Percentiles rank a stretch among this genome's conserved stretches.
Conservation (phyloP, 2,113 vertebrate species). For the Aphyosemion australe region DNA sequence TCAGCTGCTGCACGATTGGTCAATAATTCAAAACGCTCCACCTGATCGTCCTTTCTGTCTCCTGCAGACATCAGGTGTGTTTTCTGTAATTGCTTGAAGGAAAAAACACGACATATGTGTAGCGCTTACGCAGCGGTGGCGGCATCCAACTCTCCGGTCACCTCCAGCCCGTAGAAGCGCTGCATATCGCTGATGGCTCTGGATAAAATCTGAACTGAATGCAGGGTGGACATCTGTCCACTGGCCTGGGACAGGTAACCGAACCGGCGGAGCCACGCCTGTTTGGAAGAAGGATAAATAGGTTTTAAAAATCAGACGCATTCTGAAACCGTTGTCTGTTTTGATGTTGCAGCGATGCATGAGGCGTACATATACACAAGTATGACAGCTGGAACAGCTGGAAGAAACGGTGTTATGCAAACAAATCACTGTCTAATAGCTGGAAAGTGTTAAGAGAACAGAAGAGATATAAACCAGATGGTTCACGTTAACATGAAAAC, state of each 20-base stretch:
- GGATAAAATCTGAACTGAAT: conserved; percentile 89
- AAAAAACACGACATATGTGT: too few species aligned
- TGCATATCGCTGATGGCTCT: conserved; percentile 91
- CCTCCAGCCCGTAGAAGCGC: conserved; percentile 89
- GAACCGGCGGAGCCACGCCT: conserved; percentile 93
- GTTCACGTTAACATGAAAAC: conserved; percentile 55
- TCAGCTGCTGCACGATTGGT: too few species aligned
- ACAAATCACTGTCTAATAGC: conserved; percentile 17
- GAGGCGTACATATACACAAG: background rate
- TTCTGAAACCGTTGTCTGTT: too few species aligned
- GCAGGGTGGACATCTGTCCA: conserved; percentile 94
- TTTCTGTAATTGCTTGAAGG: too few species aligned
- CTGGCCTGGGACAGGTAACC: conserved; percentile 93
- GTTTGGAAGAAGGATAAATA: background rate
- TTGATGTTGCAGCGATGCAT: too few species aligned
- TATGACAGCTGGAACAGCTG: too few species aligned
- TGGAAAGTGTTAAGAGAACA: conserved; percentile 38
- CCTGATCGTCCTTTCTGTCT: too few species aligned
- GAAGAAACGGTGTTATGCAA: background rate
- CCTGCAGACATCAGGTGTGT: background rate
- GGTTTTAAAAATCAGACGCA: too few species aligned
- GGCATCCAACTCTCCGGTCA: conserved; percentile 86
- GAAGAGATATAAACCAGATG: conserved; percentile 64
- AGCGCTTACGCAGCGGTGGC: conserved; percentile 84
- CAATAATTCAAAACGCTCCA: background rate